Base-by-base conservation (phyloP, 1,140 invertebrate genomes). In the Mactra quadrangularis region DNA sequence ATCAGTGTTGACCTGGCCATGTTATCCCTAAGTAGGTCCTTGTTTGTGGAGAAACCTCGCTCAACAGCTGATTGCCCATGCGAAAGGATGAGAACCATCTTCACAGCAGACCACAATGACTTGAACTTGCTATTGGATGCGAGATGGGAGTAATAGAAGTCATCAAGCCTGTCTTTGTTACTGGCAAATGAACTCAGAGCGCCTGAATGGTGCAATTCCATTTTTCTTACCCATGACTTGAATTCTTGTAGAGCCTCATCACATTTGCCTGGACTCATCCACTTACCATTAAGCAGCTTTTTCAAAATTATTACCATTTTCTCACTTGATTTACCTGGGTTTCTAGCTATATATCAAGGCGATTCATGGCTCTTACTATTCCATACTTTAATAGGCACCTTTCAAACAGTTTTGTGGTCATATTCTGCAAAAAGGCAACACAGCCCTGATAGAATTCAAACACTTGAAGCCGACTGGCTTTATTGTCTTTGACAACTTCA, bases 331-430 rank as follows among this genome's bases (percentile, higher is more conserved):
- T 70, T 70, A 47, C 47, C 41, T 25, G 45, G 41, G 45, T 70
- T 47, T 50, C 66, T 70, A 50, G 66, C 41, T 50, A 52, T 70
- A 52, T 50, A 52, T 70, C 38, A 70, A 70, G 41, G 19, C 19
- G 33, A 70, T 70, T 31, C 55, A 59, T 59, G 2, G 55, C 55
- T 17, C 55, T 59, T 59, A 27, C 55, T 59, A 59, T 59, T 70
- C 29, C 66, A 52, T 62, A 64, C 81, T 83, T 82, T 38, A 74
- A 62, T 19, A 55, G 79, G 29, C 62, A 59, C 59, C 71, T 83
- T 70, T 83, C 81, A 27, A 75, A 57, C 27, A 83, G 52, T 50
- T 71, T 70, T 47, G 38, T 29, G 38, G n/a, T 25, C 66, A 59
- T 57, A 33, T 41, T 57, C 17, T 35, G 50, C 27, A 59, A 70